Percentiles rank a stretch among this genome's conserved stretches.
Conservation (phyloP, 2,888 invertebrate species). For the Bombylius major region DNA sequence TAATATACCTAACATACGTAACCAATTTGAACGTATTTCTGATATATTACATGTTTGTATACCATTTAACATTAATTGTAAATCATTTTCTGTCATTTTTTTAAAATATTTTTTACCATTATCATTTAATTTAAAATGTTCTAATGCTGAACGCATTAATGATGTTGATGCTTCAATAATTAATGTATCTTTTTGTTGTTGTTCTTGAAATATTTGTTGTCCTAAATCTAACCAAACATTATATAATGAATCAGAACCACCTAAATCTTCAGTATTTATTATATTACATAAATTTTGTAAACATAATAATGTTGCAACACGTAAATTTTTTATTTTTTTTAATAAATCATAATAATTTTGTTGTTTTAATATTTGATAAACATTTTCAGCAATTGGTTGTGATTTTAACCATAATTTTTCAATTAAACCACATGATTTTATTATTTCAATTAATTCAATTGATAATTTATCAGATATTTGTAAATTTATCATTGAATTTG, state of each 20-base stretch:
- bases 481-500: conserved; percentile 17
- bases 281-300: conserved; percentile 54
- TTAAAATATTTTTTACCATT: conserved; percentile 35
- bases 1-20: conserved; percentile 45
- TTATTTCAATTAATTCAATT: conserved; percentile 46
- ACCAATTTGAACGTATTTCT: conserved; percentile 46
- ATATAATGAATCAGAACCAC: conserved; percentile 48
- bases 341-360: not conserved
- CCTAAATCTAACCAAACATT: conserved; percentile 55
- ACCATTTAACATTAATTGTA: conserved; percentile 44
- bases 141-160: conserved; percentile 59
- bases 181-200: conserved; percentile 34
- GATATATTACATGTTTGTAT: conserved; percentile 41
- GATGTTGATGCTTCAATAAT: conserved; percentile 58
- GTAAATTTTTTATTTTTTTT: conserved; percentile 41
- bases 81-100: conserved; percentile 43
- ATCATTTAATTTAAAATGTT: conserved; percentile 45
- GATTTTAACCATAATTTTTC: conserved; percentile 35
- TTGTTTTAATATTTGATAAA: conserved; percentile 31
- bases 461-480: conserved; percentile 40
- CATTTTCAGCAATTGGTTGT: conserved; percentile 41
- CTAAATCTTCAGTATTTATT: conserved; percentile 49
- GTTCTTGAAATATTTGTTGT: conserved; percentile 46
- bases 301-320: conserved; percentile 53
- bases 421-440: conserved; percentile 46